These are phyloP conservation scores for Adela reaumurella DNA, from an alignment of 2,888 invertebrate species.

Conservation along the genomic window DNA sequence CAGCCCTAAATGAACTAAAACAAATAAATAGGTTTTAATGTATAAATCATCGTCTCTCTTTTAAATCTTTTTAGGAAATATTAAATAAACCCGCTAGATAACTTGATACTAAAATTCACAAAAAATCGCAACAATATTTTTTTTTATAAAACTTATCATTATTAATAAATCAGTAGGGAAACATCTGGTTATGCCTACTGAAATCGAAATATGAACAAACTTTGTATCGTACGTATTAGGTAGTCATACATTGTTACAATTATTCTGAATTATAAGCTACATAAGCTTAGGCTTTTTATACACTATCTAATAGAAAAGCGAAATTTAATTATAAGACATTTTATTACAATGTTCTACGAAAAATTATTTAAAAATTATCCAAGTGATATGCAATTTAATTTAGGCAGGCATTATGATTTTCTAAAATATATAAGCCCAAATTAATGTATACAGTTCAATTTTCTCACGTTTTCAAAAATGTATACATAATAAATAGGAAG, in stretches of 20 bases:
- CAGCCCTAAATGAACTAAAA: neutral
- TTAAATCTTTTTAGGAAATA: neutral
- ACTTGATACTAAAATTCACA: too few relatives aligned
- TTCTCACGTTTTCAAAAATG: too few relatives aligned
- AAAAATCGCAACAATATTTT: conserved; percentile 1
- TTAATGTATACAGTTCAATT: neutral
- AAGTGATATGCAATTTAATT: conserved; percentile 49
- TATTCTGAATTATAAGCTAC: neutral
- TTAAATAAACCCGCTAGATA: too few relatives aligned
- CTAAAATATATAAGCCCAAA: neutral
- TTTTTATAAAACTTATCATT: conserved; percentile 7
- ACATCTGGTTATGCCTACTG: too few relatives aligned
- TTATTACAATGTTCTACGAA: neutral
- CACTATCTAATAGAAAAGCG: neutral
- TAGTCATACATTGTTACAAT: neutral
- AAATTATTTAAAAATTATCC: conserved; percentile 3
- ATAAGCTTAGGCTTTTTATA: neutral
- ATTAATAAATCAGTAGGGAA: neutral
- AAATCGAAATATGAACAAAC: neutral
- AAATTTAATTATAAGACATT: neutral
- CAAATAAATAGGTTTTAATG: neutral
- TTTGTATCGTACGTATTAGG: conserved; percentile 3
- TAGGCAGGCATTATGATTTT: conserved; percentile 31
- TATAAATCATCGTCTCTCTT: too few relatives aligned
- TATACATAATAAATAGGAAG: too few relatives aligned